Evolutionary conservation across 2,888 invertebrate genomes (phyloP).

Genomic region (Mylabris sibirica): DNA sequence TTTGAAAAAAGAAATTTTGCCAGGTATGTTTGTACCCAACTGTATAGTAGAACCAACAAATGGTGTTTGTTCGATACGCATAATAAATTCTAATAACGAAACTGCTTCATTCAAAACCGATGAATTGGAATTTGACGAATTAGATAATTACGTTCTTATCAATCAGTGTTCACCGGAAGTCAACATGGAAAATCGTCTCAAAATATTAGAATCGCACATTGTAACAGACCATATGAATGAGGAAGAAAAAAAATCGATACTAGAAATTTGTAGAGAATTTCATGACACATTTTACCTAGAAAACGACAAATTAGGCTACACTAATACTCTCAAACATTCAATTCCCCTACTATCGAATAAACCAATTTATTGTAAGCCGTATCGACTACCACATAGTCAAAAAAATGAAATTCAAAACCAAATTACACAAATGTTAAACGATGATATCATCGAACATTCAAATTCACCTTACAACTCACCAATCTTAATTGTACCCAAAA

Average conservation of each 20-base stretch:
- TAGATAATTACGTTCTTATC: constrained; percentile 16
- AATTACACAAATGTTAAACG: constrained; percentile 38
- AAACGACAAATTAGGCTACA: constrained; percentile 32
- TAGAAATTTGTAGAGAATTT: constrained; percentile 38
- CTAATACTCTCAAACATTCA: not conserved
- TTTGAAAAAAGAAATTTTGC: constrained; percentile 21
- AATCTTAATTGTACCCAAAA: constrained; percentile 43
- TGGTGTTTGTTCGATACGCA: constrained; percentile 15
- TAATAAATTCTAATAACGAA: constrained; percentile 13
- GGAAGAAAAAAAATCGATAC: constrained; percentile 39
- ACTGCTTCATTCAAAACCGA: constrained; percentile 13
- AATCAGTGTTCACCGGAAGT: not conserved
- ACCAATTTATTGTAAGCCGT: constrained; percentile 40
- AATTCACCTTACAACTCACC: constrained; percentile 37
- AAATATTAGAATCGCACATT: constrained; percentile 15
- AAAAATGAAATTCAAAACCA: constrained; percentile 43
- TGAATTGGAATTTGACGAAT: constrained; percentile 15
- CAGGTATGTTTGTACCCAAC: constrained; percentile 22
- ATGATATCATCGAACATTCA: constrained; percentile 40
- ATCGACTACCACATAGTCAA: constrained; percentile 42
- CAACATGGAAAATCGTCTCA: not conserved
- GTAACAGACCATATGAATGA: constrained; percentile 34
- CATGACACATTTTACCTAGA: constrained; percentile 35
- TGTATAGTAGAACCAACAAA: constrained; percentile 16
- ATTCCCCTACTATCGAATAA: constrained; percentile 23